Conservation (phyloP, 2,888 invertebrate species). For the Leistus spinibarbis region DNA sequence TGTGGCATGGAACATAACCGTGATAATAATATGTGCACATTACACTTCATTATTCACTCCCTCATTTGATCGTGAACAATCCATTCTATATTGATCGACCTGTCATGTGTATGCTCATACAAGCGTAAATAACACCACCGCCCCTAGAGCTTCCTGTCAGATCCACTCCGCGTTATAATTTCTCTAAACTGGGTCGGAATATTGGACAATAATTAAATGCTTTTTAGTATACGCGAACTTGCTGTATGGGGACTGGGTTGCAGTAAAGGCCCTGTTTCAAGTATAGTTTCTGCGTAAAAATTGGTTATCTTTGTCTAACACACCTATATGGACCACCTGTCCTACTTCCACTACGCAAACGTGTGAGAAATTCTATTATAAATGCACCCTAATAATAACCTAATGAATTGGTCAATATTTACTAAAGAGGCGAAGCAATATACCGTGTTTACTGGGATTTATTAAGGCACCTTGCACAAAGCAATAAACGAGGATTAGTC, state of each 20-base stretch:
- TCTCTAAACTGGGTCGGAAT: neutral
- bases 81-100: neutral
- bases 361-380: too few species aligned
- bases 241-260: neutral
- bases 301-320: too few species aligned
- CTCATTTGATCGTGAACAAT: neutral
- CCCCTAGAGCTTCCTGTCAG: neutral
- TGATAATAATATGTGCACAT: neutral
- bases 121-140: neutral
- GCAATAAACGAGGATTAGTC: too few species aligned
- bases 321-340: too few species aligned
- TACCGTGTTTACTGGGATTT: too few species aligned
- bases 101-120: neutral
- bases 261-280: too few species aligned
- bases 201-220: constrained; percentile 3
- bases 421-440: neutral
- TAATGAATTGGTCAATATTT: neutral
- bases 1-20: neutral
- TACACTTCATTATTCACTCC: neutral
- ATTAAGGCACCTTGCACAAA: too few species aligned
- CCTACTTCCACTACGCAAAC: too few species aligned
- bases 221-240: neutral
- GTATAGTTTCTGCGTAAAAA: too few species aligned
- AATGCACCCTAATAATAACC: too few species aligned
- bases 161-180: neutral